Percentiles rank a stretch among this genome's conserved stretches.
phyloP scores from a whole-genome alignment of 2,797 vertebrate species.

The Martes flavigula region DNA sequence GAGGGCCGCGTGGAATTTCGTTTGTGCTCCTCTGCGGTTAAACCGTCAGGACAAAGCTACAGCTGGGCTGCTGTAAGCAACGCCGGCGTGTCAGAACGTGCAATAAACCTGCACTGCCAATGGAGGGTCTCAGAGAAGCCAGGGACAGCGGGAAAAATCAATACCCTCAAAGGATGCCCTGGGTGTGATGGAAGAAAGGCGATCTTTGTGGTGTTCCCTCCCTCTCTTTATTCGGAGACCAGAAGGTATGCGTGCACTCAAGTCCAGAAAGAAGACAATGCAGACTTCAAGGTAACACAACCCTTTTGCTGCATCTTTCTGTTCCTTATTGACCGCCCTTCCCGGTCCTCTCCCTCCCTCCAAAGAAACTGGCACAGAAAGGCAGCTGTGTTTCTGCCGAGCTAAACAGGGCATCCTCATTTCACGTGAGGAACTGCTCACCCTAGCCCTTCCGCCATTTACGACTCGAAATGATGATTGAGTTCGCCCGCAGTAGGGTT shows the following conservation, averaged over 20 bases:
- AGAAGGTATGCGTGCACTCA: neutral
- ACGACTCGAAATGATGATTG: neutral
- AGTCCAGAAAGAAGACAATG: neutral
- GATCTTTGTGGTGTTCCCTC: neutral
- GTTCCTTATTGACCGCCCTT: conserved; percentile 24
- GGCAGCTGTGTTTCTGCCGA: neutral
- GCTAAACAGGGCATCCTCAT: neutral
- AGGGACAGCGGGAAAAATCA: neutral
- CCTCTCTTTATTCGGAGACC: neutral
- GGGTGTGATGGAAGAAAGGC: neutral
- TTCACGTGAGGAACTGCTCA: neutral
- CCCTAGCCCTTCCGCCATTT: neutral
- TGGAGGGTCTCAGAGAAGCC: neutral
- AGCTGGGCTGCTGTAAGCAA: neutral
- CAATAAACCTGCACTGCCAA: neutral
- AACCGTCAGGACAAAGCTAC: neutral
- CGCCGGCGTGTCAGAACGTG: neutral
- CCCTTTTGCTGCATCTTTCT: neutral
- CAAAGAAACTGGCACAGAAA: neutral
- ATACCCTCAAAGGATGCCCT: neutral
- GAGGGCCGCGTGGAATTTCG: neutral
- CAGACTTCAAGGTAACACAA: neutral
- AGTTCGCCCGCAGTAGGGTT: neutral
- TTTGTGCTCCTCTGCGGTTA: neutral
- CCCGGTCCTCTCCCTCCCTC: neutral